Base-by-base conservation (phyloP, 2,113 vertebrate genomes). In the Agapornis roseicollis region DNA sequence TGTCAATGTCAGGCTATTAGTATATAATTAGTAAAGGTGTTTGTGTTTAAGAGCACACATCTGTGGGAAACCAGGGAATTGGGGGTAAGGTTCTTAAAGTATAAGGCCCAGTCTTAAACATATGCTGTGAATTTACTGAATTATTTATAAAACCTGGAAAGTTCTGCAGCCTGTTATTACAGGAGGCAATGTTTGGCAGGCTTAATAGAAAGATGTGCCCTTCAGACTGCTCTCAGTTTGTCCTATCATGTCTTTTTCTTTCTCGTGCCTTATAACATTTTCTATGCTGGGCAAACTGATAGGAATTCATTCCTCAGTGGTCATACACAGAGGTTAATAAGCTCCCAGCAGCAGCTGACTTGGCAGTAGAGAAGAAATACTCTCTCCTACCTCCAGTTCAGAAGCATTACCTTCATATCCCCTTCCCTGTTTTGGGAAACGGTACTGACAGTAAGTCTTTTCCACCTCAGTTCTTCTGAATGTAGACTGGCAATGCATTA, bases 301-400 rank as follows among this genome's bases (percentile, higher is more conserved):
- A 96, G 83, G 80, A 92, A 92, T 93, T 93, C 83, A 92, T 93
- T 94, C 52, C 83, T 95, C 80, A 89, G 2, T 96, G 89, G 91
- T 89, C 73, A 78, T 76, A 91, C 72, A 71, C 87, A 90, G 91
- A 94, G 95, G 93, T 95, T 93, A 96, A 95, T 92, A 94, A 95
- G 80, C 80, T 97, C 65, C 65, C 52, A 90, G 83, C 80, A 94
- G 80, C 83, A 94, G 94, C 95, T 96, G 96, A 97, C 89, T 93
- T 95, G 56, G 86, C 94, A 95, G 33, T 60, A 68, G 77, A 55
- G 52, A 66, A 96, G 73, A 95, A 97, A 94, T 92, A 89, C 56
- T 94, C 65, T 68, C 25, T 1, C 9, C 50, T 81, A 55, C 39
- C 64, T 28, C 73, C 80, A 79, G 27, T 69, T 94, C 56, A 79